Conservation (phyloP, 2,797 vertebrate genomes). For the Bradypodion ventrale region DNA sequence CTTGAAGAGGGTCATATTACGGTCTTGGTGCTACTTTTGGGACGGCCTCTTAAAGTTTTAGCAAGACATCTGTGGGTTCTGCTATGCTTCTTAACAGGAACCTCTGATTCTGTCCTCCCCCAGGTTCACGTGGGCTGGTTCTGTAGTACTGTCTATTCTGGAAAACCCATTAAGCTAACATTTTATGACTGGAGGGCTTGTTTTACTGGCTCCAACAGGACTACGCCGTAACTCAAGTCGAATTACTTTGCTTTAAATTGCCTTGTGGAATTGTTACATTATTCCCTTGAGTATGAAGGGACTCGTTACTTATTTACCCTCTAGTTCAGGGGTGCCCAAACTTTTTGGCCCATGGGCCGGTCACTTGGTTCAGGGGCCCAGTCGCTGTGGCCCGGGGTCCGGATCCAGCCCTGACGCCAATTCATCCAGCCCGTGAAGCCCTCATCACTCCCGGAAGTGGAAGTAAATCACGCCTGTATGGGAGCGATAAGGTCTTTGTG, state of each 20-base stretch:
- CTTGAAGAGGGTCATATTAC: not conserved
- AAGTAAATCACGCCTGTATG: too few relatives aligned
- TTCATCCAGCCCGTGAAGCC: too few relatives aligned
- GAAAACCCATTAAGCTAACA: not conserved
- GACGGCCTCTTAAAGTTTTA: not conserved
- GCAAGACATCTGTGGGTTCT: not conserved
- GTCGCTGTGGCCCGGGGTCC: too few relatives aligned
- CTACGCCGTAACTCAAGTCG: not conserved
- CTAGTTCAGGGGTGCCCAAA: too few relatives aligned
- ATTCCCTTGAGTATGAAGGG: not conserved
- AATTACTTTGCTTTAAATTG: not conserved
- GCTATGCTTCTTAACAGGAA: not conserved
- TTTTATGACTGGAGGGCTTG: not conserved
- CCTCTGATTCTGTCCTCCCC: not conserved
- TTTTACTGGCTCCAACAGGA: not conserved
- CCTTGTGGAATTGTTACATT: constrained; percentile 4
- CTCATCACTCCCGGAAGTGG: too few relatives aligned
- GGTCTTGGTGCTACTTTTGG: not conserved
- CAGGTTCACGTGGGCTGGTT: not conserved
- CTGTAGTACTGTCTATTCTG: not conserved
- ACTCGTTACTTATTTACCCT: not conserved
- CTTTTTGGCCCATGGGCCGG: too few relatives aligned
- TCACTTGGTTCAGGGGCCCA: too few relatives aligned
- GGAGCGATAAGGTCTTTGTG: too few relatives aligned
- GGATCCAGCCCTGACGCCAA: too few relatives aligned